A percentile compares a stretch with the other conserved stretches of the same genome.
Evolutionary conservation across 1,140 invertebrate genomes (phyloP).

Genomic region (Lepidostoma basale): DNA sequence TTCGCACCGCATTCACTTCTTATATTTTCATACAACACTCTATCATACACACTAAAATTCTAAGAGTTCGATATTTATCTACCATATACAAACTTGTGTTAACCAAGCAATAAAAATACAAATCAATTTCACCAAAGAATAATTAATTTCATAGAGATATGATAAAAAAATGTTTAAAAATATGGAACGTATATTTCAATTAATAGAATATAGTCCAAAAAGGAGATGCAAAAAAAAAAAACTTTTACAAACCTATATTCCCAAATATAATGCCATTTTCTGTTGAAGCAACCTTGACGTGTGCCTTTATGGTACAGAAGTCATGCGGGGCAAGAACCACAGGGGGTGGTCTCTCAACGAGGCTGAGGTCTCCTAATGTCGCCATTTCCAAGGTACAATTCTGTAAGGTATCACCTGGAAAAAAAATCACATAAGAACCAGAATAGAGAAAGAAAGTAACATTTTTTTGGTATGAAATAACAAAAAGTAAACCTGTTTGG

Average conservation of each 20-base stretch:
- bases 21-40: too few species aligned
- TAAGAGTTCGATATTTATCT: too few species aligned
- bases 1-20: too few species aligned
- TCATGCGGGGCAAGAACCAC: constrained; percentile 95
- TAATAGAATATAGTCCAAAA: too few species aligned
- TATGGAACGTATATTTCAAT: too few species aligned
- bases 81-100: too few species aligned
- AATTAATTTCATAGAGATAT: too few species aligned
- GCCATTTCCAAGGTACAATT: constrained; percentile 98
- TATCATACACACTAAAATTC: not conserved
- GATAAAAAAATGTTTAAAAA: too few species aligned
- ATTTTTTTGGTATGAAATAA: too few species aligned
- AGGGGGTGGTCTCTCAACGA: constrained; percentile 96
- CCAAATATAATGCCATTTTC: constrained; percentile 99
- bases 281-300: constrained; percentile 93
- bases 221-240: not conserved
- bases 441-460: not conserved
- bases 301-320: constrained; percentile 98
- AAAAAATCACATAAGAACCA: constrained; percentile 19
- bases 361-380: constrained; percentile 95
- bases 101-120: too few species aligned
- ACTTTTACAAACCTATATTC: constrained; percentile 82
- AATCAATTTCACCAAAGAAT: too few species aligned
- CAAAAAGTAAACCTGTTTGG: constrained; percentile 75
- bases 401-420: constrained; percentile 86